phyloP scores from a whole-genome alignment of 2,888 invertebrate species.

The Tiphia femorata region DNA sequence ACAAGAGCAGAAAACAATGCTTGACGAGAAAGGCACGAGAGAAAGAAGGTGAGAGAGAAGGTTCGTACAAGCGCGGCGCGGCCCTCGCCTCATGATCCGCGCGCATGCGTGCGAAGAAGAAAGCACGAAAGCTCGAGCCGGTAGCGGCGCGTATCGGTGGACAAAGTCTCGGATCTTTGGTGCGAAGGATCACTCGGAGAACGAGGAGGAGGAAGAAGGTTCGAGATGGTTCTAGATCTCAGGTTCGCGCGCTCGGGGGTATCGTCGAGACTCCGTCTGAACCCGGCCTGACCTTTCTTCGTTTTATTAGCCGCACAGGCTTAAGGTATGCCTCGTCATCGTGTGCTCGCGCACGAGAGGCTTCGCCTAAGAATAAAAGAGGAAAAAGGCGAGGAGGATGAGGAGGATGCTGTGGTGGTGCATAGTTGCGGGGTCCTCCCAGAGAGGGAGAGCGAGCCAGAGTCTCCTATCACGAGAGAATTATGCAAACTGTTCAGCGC shows the following conservation, averaged over 20 bases:
- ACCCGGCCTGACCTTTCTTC: slow-evolving; percentile 59
- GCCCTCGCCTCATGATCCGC: slow-evolving; percentile 9
- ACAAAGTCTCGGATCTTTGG: background rate
- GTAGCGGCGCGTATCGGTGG: background rate
- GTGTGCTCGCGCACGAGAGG: too few species aligned
- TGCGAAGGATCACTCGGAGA: background rate
- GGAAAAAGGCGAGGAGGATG: too few species aligned
- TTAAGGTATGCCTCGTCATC: slow-evolving; percentile 54
- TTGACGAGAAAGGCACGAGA: too few species aligned
- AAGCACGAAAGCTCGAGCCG: background rate
- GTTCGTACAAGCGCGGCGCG: too few species aligned
- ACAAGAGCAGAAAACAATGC: too few species aligned
- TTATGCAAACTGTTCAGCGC: slow-evolving; percentile 47
- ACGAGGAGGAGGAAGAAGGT: background rate
- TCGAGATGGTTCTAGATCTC: slow-evolving; percentile 26
- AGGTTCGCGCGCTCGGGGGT: slow-evolving; percentile 16
- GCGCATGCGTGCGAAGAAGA: background rate
- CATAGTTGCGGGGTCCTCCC: slow-evolving; percentile 56
- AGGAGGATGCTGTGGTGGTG: slow-evolving; percentile 39
- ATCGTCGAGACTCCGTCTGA: slow-evolving; percentile 42
- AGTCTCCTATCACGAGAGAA: slow-evolving; percentile 40
- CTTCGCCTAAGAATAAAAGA: too few species aligned
- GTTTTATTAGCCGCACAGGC: slow-evolving; percentile 57
- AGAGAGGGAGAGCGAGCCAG: slow-evolving; percentile 40
- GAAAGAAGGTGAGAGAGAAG: too few species aligned